Base-by-base conservation (phyloP, 2,797 vertebrate species). In the Acestrorhynchus altus region DNA sequence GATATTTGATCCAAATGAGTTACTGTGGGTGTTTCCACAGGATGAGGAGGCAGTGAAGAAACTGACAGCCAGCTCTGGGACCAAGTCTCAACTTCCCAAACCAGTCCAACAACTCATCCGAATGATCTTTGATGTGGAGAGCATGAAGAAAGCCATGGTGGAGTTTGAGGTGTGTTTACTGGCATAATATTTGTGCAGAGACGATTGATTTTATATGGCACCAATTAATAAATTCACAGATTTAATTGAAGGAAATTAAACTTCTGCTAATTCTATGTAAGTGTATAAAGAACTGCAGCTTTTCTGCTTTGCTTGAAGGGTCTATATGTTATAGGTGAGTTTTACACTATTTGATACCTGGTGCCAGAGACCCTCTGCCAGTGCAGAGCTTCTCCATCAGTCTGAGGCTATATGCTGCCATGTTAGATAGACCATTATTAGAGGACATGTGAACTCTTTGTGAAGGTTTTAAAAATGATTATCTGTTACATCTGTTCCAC, bases 61-160 rank as follows among this genome's bases (percentile, higher is more conserved):
- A 83, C 88, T 99, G 82, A 98, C 96, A 0, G 95, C 95, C 11
- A 91, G 88, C 4, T 94, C 96, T 0, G 98, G 98, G 8, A 93
- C 95, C 8, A 98, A 98, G 76, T 99, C 98, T 15, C 92, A 93
- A 83, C 94, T 99, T 13, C 87, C 93, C 47, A 97, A 95, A 83
- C 94, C 96, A 0, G 90, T 99, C 44, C 98, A 99, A 82, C 96
- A 97, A 16, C 94, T 99, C 35, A 98, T 99, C 80, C 95, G 96
- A 85, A 93, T 94, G 90, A 98, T 99, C 84, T 99, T 99, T 81
- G 98, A 99, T 63, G 96, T 99, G 77, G 98, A 99, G 80, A 99
- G 97, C 90, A 99, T 99, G 98, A 99, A 98, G 91, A 99, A 99
- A 83, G 98, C 98, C 49, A 97, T 99, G 97, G 98, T 99, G 89